Conservation (phyloP, 92 coral and sea anemone genomes). For the Bergia sp. region DNA sequence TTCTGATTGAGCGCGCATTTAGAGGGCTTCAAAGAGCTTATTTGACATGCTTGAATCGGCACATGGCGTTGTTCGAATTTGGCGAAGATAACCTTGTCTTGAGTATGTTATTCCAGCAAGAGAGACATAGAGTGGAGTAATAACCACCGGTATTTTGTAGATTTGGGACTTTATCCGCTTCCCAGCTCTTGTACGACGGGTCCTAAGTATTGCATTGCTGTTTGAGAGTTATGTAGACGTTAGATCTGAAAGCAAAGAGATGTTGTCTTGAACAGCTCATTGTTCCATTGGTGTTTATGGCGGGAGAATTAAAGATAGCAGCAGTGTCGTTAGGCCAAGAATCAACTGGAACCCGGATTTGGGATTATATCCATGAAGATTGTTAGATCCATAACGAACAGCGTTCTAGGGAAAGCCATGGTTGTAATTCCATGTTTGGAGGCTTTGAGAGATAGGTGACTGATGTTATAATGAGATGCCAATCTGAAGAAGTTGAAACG, state of each 20-base stretch:
- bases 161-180: background rate
- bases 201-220: slow-evolving; percentile 12
- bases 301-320: slow-evolving; percentile 4
- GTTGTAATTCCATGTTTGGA: slow-evolving; percentile 8
- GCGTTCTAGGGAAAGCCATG: background rate
- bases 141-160: background rate
- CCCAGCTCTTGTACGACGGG: slow-evolving; percentile 39
- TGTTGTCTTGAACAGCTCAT: slow-evolving; percentile 24
- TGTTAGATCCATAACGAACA: slow-evolving; percentile 23
- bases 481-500: too few species aligned
- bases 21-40: background rate
- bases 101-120: background rate
- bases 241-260: slow-evolving; percentile 10
- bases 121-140: background rate
- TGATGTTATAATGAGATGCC: too few species aligned
- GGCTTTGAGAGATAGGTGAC: too few species aligned
- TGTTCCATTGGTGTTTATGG: slow-evolving; percentile 29
- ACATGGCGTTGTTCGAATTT: background rate
- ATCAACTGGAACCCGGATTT: slow-evolving; percentile 8
- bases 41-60: background rate
- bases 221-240: slow-evolving; percentile 1
- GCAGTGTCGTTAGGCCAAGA: background rate
- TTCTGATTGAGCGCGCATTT: slow-evolving; percentile 5
- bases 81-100: background rate
- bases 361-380: slow-evolving; percentile 25